A percentile compares a stretch with the other conserved stretches of the same genome.
Evolutionary conservation across 1,140 invertebrate genomes (phyloP).

Genomic region (Aphaenogaster ashmeadi): DNA sequence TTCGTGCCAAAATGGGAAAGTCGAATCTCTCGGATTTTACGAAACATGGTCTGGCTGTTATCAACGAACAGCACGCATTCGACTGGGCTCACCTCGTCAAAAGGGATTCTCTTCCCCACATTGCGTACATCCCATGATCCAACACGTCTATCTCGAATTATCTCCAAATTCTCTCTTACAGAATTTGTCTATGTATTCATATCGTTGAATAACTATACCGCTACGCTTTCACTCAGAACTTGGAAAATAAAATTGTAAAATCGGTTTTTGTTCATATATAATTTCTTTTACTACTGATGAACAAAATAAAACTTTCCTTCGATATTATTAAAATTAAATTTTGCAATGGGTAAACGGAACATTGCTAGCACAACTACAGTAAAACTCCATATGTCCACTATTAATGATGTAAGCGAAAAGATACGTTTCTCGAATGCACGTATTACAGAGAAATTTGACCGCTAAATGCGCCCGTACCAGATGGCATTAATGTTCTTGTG

Average conservation of each 20-base stretch:
- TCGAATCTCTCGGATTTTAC: slow-evolving; percentile 76
- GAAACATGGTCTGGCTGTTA: slow-evolving; percentile 75
- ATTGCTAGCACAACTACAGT: not conserved
- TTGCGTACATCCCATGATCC: slow-evolving; percentile 75
- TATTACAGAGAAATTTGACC: not conserved
- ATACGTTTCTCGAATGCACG: not conserved
- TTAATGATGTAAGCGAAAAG: not conserved
- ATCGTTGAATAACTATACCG: not conserved
- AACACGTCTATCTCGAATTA: slow-evolving; percentile 76
- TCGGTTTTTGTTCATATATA: not conserved
- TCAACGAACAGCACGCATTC: slow-evolving; percentile 79
- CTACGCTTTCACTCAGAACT: slow-evolving; percentile 28
- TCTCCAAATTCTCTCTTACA: slow-evolving; percentile 74
- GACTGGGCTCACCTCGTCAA: slow-evolving; percentile 78
- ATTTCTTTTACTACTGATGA: not conserved
- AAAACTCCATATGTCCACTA: not conserved
- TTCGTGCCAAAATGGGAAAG: slow-evolving; percentile 74
- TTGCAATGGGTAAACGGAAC: not conserved
- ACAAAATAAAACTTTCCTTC: slow-evolving; percentile 1
- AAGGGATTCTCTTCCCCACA: slow-evolving; percentile 74
- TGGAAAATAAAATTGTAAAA: not conserved
- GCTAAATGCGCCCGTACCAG: not conserved
- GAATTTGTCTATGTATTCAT: slow-evolving; percentile 55
- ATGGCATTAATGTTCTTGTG: slow-evolving; percentile 13
- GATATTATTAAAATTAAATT: slow-evolving; percentile 18